Base-by-base conservation (phyloP, 2,113 vertebrate genomes). In the Oreotragus oreotragus region DNA sequence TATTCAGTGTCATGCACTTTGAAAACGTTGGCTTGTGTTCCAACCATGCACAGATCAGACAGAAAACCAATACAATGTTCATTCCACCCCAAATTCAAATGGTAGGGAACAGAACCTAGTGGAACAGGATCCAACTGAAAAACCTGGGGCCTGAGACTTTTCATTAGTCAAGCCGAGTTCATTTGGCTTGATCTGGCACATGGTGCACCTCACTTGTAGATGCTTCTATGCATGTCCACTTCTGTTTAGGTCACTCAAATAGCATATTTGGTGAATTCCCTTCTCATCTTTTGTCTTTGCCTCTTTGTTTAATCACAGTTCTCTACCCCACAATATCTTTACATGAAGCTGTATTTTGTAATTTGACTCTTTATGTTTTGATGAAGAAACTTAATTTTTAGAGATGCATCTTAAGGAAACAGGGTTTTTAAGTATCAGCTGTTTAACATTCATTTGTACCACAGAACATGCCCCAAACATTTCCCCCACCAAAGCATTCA, bases 361-460 rank as follows among this genome's bases (percentile, higher is more conserved):
- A 96, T 93, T 96, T 94, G 93, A 51, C 28, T 90, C 9, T n/a
- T 97, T 77, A 76, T 62, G 19, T 39, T 86, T 92, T 94, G 66
- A 85, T 88, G 55, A 77, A 70, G 64, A 86, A 96, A 39, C 80
- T 14, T 97, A 84, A 92, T 95, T 86, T 93, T 97, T 97, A 98
- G 97, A 95, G 25, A 21, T 89, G 95, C 27, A 96, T 87, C 84
- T 97, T 94, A 66, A 98, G 95, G 73, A 98, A 94, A 94, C 77
- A 96, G 36, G 43, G 53, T 70, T 97, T 95, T 98, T 58, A 98
- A 97, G 49, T 3, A 19, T 7, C 81, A 55, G 45, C 30, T 47
- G 49, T 98, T 98, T 96, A 89, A 94, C 98, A 97, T 60, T 36
- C 30, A 96, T 86, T 95, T 96, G 97, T 98, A 97, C 43, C 21